Percentiles rank a stretch among this genome's conserved stretches.
Conservation (phyloP, 2,888 invertebrate species). For the Eupsilia transversa region DNA sequence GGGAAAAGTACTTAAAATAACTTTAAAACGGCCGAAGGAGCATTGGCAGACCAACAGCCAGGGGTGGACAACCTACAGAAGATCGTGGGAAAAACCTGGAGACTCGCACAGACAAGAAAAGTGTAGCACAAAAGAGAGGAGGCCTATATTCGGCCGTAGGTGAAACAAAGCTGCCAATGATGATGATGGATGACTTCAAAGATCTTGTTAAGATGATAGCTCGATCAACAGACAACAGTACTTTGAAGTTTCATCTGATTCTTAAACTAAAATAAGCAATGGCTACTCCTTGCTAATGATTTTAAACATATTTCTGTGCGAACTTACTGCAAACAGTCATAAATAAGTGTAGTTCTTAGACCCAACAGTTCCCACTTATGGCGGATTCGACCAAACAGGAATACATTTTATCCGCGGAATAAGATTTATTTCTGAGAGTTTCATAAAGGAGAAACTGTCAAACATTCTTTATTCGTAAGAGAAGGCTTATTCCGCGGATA, state of each 20-base stretch:
- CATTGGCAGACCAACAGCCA: background rate
- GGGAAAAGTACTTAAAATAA: slow-evolving; percentile 23
- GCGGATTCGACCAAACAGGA: no score
- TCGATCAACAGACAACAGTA: background rate
- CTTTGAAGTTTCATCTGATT: background rate
- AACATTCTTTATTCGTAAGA: no score
- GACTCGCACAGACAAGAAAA: background rate
- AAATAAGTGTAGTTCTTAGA: background rate
- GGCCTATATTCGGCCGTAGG: background rate
- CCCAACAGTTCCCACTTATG: background rate
- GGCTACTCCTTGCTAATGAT: background rate
- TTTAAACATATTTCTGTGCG: background rate
- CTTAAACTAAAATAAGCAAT: background rate
- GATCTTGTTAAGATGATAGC: background rate
- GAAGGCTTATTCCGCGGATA: no score
- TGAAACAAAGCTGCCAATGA: background rate
- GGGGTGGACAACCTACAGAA: background rate
- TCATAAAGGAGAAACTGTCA: no score
- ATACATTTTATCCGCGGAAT: no score
- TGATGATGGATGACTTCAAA: background rate
- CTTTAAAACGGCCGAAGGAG: background rate
- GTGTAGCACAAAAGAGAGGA: background rate
- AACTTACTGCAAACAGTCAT: background rate
- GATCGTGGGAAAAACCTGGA: background rate
- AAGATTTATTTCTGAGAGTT: no score